Evolutionary conservation across 2,888 invertebrate species (phyloP).

Genomic region (Ochropacha duplaris): DNA sequence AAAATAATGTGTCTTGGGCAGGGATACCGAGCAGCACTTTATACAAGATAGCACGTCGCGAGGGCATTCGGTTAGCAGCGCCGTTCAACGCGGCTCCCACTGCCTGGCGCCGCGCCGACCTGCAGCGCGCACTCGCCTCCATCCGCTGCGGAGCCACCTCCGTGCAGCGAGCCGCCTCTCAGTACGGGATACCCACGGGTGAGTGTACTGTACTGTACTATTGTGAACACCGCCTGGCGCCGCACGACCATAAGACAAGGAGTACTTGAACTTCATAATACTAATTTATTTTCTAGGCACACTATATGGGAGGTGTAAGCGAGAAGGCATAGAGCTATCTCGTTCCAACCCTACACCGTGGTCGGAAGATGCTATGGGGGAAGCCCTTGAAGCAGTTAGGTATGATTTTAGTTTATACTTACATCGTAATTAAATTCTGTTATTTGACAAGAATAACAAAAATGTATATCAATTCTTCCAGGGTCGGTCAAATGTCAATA

Average conservation of each 20-base stretch:
- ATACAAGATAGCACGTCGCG: constrained; percentile 95
- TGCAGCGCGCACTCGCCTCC: constrained; percentile 91
- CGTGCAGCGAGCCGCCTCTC: constrained; percentile 93
- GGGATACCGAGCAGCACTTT: constrained; percentile 95
- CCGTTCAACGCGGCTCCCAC: constrained; percentile 96
- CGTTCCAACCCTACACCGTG: constrained; percentile 95
- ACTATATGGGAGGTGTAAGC: constrained; percentile 93
- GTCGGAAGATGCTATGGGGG: constrained; percentile 97
- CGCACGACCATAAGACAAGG: too few relatives aligned
- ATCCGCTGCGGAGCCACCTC: constrained; percentile 91
- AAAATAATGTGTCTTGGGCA: constrained; percentile 29
- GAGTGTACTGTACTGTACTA: not conserved
- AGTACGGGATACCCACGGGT: constrained; percentile 94
- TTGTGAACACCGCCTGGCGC: too few relatives aligned
- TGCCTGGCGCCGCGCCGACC: constrained; percentile 93
- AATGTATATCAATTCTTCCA: constrained; percentile 44
- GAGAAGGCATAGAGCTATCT: constrained; percentile 94
- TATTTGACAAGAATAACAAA: too few relatives aligned
- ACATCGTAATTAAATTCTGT: too few relatives aligned
- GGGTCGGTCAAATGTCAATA: constrained; percentile 95
- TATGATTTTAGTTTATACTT: constrained; percentile 42
- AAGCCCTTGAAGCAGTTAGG: constrained; percentile 94
- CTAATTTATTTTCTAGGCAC: constrained; percentile 84
- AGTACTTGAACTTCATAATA: not conserved
- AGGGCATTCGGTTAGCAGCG: constrained; percentile 93